Percentiles rank a stretch among this genome's conserved stretches.
phyloP scores from a whole-genome alignment of 2,113 vertebrate genomes.

The Psittacula cyanocephala region DNA sequence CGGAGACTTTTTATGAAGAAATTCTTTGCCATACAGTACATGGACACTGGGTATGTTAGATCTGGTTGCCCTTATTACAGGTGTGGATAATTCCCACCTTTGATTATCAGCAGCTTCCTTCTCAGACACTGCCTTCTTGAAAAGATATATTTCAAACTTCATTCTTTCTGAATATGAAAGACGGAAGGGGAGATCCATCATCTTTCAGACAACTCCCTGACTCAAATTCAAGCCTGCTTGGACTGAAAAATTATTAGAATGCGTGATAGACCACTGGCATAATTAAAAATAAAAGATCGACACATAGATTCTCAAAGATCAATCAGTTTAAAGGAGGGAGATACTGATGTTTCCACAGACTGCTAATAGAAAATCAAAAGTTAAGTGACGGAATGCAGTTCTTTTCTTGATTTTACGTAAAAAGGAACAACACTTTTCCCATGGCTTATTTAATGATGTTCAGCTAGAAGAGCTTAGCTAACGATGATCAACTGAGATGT shows the following conservation, averaged over 20 bases:
- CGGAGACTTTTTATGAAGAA: neutral
- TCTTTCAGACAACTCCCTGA: neutral
- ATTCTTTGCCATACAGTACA: neutral
- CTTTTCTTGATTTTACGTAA: neutral
- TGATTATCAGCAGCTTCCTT: neutral
- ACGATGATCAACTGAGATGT: neutral
- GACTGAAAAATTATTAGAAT: neutral
- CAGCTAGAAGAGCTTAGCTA: neutral
- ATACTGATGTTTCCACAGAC: neutral
- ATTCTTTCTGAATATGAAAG: neutral
- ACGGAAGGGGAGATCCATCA: neutral
- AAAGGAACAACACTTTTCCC: neutral
- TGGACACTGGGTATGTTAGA: neutral
- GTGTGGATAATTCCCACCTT: neutral
- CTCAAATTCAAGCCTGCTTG: neutral
- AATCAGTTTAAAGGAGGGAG: neutral
- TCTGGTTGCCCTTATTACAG: neutral
- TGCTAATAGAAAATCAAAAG: neutral
- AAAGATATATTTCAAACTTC: neutral
- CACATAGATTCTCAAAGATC: neutral
- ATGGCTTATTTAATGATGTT: neutral
- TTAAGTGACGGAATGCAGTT: neutral
- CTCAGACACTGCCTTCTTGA: neutral
- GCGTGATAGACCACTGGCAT: neutral
- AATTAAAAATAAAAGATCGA: neutral